Conservation (phyloP, 2,888 invertebrate species). For the Uloborus plumipes region DNA sequence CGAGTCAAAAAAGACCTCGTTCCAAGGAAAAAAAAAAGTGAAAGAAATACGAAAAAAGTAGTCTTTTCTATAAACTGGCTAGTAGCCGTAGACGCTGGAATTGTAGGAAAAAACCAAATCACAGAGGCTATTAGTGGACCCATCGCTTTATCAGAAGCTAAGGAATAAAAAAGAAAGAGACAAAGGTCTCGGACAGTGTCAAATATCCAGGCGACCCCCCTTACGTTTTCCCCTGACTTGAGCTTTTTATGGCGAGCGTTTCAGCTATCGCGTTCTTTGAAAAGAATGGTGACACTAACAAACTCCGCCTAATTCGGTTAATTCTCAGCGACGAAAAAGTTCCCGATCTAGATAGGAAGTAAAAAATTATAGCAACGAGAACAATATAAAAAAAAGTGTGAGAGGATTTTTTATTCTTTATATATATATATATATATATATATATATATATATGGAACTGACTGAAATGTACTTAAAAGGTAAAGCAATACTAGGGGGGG, state of each 20-base stretch:
- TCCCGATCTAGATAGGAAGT: constrained; percentile 39
- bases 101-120: constrained; percentile 55
- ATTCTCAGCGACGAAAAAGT: constrained; percentile 52
- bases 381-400: no score
- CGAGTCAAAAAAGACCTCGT: constrained; percentile 14
- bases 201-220: constrained; percentile 32
- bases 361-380: constrained; percentile 15
- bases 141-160: constrained; percentile 56
- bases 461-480: no score
- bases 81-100: constrained; percentile 6
- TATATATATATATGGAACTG: no score
- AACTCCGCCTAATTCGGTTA: constrained; percentile 61
- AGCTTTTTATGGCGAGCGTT: constrained; percentile 13
- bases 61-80: constrained; percentile 49
- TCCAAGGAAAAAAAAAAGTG: constrained; percentile 9
- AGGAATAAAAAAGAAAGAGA: constrained; percentile 34
- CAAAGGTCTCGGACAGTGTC: constrained; percentile 57
- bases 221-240: neutral
- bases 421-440: no score
- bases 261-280: constrained; percentile 32
- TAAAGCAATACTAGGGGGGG: no score
- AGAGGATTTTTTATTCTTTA: no score
- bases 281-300: constrained; percentile 53
- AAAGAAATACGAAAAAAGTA: constrained; percentile 3
- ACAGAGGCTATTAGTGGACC: constrained; percentile 53